Evolutionary conservation across 1,140 invertebrate species (phyloP), one percentile per base, ranked within the genome.

Genomic region (Aphidius gifuensis): DNA sequence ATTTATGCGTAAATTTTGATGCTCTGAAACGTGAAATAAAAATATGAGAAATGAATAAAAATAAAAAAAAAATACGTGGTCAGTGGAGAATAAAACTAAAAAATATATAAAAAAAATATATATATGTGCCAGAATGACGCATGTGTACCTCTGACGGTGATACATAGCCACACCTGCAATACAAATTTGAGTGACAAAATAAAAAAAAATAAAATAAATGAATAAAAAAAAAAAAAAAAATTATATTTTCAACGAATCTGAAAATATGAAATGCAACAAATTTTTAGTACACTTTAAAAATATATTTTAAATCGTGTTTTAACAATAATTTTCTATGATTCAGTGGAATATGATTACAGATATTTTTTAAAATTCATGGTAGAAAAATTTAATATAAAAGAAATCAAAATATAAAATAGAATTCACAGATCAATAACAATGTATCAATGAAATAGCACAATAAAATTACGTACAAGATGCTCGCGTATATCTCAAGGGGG

Each of bases 1-100:
- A 68, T 69, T 69, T 59, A 58, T 61, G 55, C 59, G 59, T 46
- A 58, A 67, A 66, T 69, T 60, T 61, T 57, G 58, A 66, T 61
- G 54, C 50, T 43, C 39, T 50, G 48, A 21, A 21, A 9, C 16
- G 16, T 50, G 50, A 39, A 53, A 53, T 53, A 53, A 53, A 53
- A 53, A 50, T 23, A 50, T 50, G 32, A 23, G 48, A 32, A 50
- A 38, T 39, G 50, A 53, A 53, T 55, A n/a, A 55, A 39, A n/a
- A 55, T 42, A 55, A 55, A 55, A 55, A 55, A 43, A 55, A 42
- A 55, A 43, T 44, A 7, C 43, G 43, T 44, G 43, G 43, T 7
- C 9, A 44, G 43, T 8, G 43, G 9, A 44, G 43, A 44, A 55
- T 11, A 43, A 55, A 55, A 54, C 23, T 32, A 32, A 32, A 32